Base-by-base conservation (phyloP, 2,797 vertebrate species). In the Merluccius polli region DNA sequence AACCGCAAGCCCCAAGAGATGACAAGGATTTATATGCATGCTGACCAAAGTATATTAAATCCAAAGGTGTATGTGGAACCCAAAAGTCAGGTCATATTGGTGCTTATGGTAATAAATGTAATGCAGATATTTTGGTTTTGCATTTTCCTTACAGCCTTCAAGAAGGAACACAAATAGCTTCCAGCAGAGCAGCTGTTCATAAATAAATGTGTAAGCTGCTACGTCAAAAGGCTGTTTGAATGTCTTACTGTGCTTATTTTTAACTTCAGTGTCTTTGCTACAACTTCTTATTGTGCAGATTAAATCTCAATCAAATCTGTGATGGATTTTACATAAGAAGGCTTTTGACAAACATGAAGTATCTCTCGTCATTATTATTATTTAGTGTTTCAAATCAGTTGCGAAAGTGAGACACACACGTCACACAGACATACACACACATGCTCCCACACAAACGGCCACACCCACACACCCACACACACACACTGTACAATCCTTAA, bases 151-250 rank as follows among this genome's bases (percentile, higher is more conserved):
- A 11, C 85, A 82, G 90, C 89, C 86, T 89, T 90, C 82, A 80
- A 80, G 84, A 75, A 33, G 8, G 81, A 87, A 85, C 77, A 31
- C 74, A 90, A 88, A 89, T 85, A 88, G 84, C 84, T 79, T 21
- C 65, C 65, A 83, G 87, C 75, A 73, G 73, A 90, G 77, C 91
- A 93, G 90, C 85, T 92, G 91, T 87, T 89, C 90, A 89, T 90
- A 88, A 85, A 92, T 92, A 91, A 91, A 92, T 87, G 88, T 88
- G 84, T 83, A 81, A 27, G 76, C 81, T 75, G 75, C 70, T 71
- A 83, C 79, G 88, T 89, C 91, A 89, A 77, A n/a, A 85, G 75
- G 74, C 78, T 24, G 75, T 81, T 86, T 36, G 70, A 13, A 78
- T 78, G 73, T 70, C 48, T 69, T n/a, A 72, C 52, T 85, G 78